Evolutionary conservation across 2,888 invertebrate genomes (phyloP).

Genomic region (Meganola albula): DNA sequence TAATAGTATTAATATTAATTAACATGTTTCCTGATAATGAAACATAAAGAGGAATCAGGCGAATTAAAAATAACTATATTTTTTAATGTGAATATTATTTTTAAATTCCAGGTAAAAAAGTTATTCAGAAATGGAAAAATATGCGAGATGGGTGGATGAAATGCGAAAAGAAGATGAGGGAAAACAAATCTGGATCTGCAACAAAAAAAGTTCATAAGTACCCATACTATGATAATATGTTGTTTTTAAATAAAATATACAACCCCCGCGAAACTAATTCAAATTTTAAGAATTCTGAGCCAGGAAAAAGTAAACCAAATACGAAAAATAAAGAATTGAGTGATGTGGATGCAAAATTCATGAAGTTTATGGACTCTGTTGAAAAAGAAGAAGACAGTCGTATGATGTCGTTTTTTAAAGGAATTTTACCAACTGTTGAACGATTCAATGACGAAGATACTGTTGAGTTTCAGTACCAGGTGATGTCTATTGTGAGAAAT

Average conservation of each 20-base stretch:
- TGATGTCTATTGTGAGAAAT: slow-evolving; percentile 15
- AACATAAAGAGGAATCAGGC: slow-evolving; percentile 9
- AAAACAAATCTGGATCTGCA: slow-evolving; percentile 23
- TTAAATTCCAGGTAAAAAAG: slow-evolving; percentile 17
- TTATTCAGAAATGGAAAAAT: slow-evolving; percentile 21
- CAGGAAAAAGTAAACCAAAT: slow-evolving; percentile 6
- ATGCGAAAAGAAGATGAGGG: slow-evolving; percentile 14
- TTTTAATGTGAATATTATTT: slow-evolving; percentile 9
- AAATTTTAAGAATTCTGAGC: slow-evolving; percentile 7
- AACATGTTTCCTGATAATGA: slow-evolving; percentile 7
- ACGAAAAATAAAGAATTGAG: slow-evolving; percentile 11
- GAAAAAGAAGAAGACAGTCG: slow-evolving; percentile 25
- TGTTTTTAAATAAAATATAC: slow-evolving; percentile 7
- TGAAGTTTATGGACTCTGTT: slow-evolving; percentile 24
- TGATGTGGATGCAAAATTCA: slow-evolving; percentile 17
- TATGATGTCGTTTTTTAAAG: slow-evolving; percentile 21
- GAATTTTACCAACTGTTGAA: slow-evolving; percentile 17
- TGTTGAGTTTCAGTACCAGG: slow-evolving; percentile 26
- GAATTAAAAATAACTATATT: slow-evolving; percentile 9
- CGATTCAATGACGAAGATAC: slow-evolving; percentile 21
- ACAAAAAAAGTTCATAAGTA: slow-evolving; percentile 21
- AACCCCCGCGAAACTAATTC: slow-evolving; percentile 7
- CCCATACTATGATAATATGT: slow-evolving; percentile 11
- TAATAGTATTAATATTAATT: slow-evolving; percentile 7
- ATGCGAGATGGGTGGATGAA: slow-evolving; percentile 22